A percentile compares a stretch with the other conserved stretches of the same genome.
Evolutionary conservation across 1,140 invertebrate genomes (phyloP).

Genomic region (Druon quercuslanigerum): DNA sequence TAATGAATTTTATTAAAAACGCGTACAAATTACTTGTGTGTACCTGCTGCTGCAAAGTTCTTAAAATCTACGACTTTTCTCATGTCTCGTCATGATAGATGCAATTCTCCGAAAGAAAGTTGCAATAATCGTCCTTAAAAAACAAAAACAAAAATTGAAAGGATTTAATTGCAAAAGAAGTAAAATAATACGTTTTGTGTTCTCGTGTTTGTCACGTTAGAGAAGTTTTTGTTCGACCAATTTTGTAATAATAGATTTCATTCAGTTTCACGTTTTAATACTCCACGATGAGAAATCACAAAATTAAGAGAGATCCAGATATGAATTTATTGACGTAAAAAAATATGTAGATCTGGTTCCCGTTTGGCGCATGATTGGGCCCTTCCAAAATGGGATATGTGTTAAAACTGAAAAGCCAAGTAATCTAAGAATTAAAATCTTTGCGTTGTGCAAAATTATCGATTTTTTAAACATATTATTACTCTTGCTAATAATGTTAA

Average conservation of each 20-base stretch:
- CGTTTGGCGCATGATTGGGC: constrained; percentile 3
- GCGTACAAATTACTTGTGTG: too few relatives aligned
- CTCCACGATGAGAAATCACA: constrained; percentile 1
- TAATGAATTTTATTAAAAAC: too few relatives aligned
- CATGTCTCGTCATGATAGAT: not conserved
- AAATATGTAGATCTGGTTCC: constrained; percentile 22
- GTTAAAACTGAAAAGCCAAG: not conserved
- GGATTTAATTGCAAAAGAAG: not conserved
- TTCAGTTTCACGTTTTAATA: not conserved
- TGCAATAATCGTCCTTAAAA: not conserved
- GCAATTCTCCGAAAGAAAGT: not conserved
- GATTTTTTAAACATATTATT: not conserved
- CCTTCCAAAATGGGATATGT: constrained; percentile 11
- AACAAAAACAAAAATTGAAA: not conserved
- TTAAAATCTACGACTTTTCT: not conserved
- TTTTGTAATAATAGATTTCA: not conserved
- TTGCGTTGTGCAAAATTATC: too few relatives aligned
- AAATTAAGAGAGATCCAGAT: not conserved
- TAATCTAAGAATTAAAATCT: too few relatives aligned
- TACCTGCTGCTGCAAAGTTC: not conserved
- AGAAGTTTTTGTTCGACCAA: not conserved
- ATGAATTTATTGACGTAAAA: not conserved
- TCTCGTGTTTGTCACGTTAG: too few relatives aligned
- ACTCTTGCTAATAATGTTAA: not conserved
- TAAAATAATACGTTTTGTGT: too few relatives aligned